Conservation (phyloP, 2,888 invertebrate genomes). For the Ommatoiulus sabulosus region DNA sequence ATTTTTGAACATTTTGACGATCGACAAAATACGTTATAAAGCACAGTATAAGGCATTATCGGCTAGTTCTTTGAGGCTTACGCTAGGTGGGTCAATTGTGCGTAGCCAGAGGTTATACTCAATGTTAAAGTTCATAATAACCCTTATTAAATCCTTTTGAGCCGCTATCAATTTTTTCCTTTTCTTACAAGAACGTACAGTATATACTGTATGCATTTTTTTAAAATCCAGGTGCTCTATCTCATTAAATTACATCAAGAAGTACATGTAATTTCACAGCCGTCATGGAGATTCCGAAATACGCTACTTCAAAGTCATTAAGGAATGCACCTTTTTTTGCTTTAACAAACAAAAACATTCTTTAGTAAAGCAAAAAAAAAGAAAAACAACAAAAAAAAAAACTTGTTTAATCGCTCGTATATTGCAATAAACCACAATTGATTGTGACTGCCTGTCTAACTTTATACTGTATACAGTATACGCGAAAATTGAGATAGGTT, state of each 20-base stretch:
- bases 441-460: not conserved
- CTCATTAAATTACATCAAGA: constrained; percentile 21
- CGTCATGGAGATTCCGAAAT: not conserved
- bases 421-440: not conserved
- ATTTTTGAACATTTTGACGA: too few relatives aligned
- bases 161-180: not conserved
- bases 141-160: not conserved
- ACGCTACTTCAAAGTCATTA: not conserved
- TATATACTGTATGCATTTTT: too few relatives aligned
- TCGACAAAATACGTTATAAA: too few relatives aligned
- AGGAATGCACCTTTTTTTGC: not conserved
- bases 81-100: too few relatives aligned
- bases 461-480: too few relatives aligned
- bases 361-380: not conserved
- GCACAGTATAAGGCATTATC: too few relatives aligned
- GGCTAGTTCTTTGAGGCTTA: too few relatives aligned
- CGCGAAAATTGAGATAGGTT: not conserved
- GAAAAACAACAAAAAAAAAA: not conserved
- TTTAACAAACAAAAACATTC: not conserved
- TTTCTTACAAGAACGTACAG: too few relatives aligned
- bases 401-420: not conserved
- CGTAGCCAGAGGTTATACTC: too few relatives aligned
- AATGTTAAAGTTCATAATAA: too few relatives aligned
- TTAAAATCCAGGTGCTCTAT: not conserved
- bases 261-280: not conserved